These are phyloP conservation scores for Urocolius indicus DNA, from an alignment of 2,113 vertebrate species.

Conservation along the genomic window DNA sequence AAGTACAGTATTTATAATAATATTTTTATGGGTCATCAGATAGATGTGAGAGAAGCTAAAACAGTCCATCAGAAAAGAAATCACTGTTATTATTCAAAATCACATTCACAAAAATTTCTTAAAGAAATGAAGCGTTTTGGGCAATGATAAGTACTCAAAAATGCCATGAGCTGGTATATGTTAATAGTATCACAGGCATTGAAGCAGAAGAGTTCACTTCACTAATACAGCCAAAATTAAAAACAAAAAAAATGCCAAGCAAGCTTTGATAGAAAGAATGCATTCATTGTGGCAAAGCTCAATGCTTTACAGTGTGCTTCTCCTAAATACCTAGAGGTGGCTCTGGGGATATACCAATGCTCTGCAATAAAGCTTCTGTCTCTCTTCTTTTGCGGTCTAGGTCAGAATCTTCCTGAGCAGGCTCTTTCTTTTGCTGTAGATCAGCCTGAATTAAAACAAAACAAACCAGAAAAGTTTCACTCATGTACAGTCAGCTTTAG, in stretches of 20 bases:
- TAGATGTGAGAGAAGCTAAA: not conserved
- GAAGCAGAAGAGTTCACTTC: constrained; percentile 63
- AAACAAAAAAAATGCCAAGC: constrained; percentile 58
- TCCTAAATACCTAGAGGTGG: constrained; percentile 89
- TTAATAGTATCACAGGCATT: constrained; percentile 44
- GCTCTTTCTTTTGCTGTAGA: constrained; percentile 91
- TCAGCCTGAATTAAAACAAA: constrained; percentile 74
- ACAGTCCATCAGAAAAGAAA: constrained; percentile 63
- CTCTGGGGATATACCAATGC: constrained; percentile 97
- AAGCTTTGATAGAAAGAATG: constrained; percentile 46
- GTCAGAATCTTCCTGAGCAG: constrained; percentile 89
- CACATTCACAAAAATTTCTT: not conserved
- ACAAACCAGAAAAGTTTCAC: not conserved
- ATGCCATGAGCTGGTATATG: constrained; percentile 46
- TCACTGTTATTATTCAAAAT: constrained; percentile 11
- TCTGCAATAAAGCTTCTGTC: constrained; percentile 95
- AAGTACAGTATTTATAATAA: not conserved
- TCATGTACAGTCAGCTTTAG: not conserved
- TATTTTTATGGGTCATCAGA: not conserved
- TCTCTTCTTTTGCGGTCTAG: constrained; percentile 95
- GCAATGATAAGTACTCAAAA: constrained; percentile 33
- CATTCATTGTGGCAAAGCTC: constrained; percentile 1
- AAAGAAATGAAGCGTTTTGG: constrained; percentile 46
- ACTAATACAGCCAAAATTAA: constrained; percentile 44
- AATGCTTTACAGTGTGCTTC: constrained; percentile 29